Evolutionary conservation across 2,113 vertebrate genomes (phyloP), one percentile per base, ranked within the genome.

Genomic region (Leucoraja erinaceus): DNA sequence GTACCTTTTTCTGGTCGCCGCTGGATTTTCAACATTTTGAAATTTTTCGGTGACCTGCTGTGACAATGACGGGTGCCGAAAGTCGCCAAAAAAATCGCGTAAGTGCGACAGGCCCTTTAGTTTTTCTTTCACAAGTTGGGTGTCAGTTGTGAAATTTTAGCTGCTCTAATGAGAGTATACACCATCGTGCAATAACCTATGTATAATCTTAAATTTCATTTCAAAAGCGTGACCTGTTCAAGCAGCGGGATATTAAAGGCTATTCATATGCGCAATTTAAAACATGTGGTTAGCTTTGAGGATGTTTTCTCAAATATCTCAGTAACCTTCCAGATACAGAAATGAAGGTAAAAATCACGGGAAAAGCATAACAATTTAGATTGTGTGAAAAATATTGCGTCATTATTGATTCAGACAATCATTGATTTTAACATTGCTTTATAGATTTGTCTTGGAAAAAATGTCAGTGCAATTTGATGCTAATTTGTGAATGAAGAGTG

Each of bases 391-490:
- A 61, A 84, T 11, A 84, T 59, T 84, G 28, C 1, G 8, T 3
- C 10, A 56, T 83, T 18, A 47, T 18, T 47, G 56, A 12, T 84
- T 59, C 47, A 84, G 54, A 59, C n/a, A 88, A n/a, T n/a, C 28
- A 66, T 31, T 88, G 59, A 61, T 2, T 88, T 88, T 88, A 33
- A n/a, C 59, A 33, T 63, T 88, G 59, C n/a, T 31, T 3, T 25
- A 18, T 88, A n/a, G 25, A 25, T 88, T 63, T 63, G 12, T 66
- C 83, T 88, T 88, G 83, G 70, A n/a, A 88, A 63, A 63, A 88
- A 6, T 31, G 59, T 11, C 5, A 25, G 20, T 83, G 79, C 9
- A 83, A 20, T 68, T 68, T 68, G 66, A 68, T 68, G 9, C 66
- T 14, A 68, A 16, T 68, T 72, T 22, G 61, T 63, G 56, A 31